Conservation (phyloP, 2,797 vertebrate species). For the Argya squamiceps region DNA sequence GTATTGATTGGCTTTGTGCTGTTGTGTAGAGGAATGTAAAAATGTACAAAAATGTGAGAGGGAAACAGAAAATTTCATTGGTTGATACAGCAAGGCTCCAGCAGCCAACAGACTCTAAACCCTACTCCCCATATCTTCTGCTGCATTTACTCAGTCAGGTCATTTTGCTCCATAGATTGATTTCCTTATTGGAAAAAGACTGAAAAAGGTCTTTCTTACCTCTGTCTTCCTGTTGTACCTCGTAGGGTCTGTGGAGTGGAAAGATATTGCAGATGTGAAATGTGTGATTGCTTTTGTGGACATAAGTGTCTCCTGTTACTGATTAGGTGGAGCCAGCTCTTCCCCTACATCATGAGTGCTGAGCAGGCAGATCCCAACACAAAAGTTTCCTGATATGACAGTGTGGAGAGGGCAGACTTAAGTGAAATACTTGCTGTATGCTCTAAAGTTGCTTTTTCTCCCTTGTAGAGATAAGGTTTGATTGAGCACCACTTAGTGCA, state of each 20-base stretch:
- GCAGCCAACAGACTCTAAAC: not conserved
- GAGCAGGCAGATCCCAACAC: not conserved
- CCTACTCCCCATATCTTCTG: not conserved
- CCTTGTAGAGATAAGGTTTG: not conserved
- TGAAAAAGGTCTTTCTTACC: not conserved
- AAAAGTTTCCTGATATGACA: not conserved
- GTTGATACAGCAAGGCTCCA: not conserved
- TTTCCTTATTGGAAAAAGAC: not conserved
- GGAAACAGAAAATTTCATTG: not conserved
- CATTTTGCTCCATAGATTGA: not conserved
- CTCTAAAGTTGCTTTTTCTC: not conserved
- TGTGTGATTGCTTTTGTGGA: not conserved
- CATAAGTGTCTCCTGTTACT: not conserved
- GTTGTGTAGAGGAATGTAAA: not conserved
- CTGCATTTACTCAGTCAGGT: not conserved
- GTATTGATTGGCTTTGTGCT: not conserved
- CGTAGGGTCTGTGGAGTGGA: not conserved
- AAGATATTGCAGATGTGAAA: not conserved
- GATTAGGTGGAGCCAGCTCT: not conserved
- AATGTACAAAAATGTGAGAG: not conserved
- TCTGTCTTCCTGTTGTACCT: not conserved
- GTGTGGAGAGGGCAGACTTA: not conserved
- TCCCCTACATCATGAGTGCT: not conserved
- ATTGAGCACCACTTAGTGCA: not conserved
- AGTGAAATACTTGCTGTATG: not conserved